Conservation (phyloP, 1,140 invertebrate species). For the Platyura marginata region DNA sequence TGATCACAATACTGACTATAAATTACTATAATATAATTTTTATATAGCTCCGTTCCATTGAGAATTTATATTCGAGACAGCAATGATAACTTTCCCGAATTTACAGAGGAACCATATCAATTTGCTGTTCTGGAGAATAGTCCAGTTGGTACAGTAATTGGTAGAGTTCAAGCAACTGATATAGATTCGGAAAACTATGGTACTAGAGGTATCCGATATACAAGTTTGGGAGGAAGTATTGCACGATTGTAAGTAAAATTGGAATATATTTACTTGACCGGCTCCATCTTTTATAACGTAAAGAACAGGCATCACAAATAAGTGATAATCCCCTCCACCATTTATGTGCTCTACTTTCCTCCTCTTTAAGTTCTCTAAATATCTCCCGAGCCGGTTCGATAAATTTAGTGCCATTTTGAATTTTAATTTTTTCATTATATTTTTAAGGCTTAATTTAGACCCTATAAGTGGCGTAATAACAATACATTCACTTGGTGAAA, state of each 20-base stretch:
- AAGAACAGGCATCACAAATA: too few species aligned
- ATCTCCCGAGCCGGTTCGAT: too few species aligned
- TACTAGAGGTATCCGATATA: slow-evolving; percentile 73
- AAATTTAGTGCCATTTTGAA: too few species aligned
- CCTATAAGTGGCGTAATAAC: slow-evolving; percentile 64
- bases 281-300: too few species aligned
- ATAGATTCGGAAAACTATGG: slow-evolving; percentile 72
- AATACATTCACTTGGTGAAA: slow-evolving; percentile 49
- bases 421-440: too few species aligned
- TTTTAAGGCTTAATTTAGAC: slow-evolving; percentile 55
- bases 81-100: slow-evolving; percentile 89
- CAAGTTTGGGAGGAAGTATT: slow-evolving; percentile 50
- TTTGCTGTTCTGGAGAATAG: slow-evolving; percentile 70
- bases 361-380: too few species aligned
- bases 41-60: slow-evolving; percentile 54
- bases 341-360: too few species aligned
- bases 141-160: slow-evolving; percentile 57
- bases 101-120: slow-evolving; percentile 58
- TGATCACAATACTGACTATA: neutral
- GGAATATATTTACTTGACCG: too few species aligned
- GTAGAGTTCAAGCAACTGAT: slow-evolving; percentile 65
- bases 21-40: neutral
- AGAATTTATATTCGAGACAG: slow-evolving; percentile 73
- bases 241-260: slow-evolving; percentile 75
- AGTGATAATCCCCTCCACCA: too few species aligned